A percentile compares a stretch with the other conserved stretches of the same genome.
Conservation (phyloP, 1,140 invertebrate genomes). For the Drosophila punjabiensis region DNA sequence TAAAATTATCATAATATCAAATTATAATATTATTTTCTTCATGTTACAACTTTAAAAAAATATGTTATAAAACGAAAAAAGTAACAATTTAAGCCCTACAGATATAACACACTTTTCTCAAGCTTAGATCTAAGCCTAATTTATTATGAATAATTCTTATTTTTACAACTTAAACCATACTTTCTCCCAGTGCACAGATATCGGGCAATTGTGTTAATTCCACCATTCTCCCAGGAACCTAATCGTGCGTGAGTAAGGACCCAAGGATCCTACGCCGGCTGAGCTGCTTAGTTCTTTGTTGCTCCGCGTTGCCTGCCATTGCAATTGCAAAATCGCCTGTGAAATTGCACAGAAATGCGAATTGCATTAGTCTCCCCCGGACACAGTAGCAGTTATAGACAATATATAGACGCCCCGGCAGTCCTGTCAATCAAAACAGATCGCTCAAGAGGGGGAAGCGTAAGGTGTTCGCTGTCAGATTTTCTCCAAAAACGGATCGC, state of each 20-base stretch:
- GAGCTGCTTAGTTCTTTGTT: constrained; percentile 73
- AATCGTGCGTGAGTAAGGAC: constrained; percentile 62
- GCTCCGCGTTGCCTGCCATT: constrained; percentile 62
- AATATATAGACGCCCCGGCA: constrained; percentile 58
- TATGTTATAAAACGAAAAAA: too few species aligned
- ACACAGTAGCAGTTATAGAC: constrained; percentile 24
- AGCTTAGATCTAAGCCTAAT: neutral
- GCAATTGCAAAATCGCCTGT: constrained; percentile 74
- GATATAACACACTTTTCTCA: too few species aligned
- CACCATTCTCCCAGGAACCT: constrained; percentile 61
- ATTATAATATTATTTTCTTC: too few species aligned
- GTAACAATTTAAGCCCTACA: too few species aligned
- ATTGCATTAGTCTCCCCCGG: constrained; percentile 62
- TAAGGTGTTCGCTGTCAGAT: constrained; percentile 81
- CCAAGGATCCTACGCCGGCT: constrained; percentile 18
- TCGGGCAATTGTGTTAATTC: constrained; percentile 49
- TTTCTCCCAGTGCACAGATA: constrained; percentile 14
- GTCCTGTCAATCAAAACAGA: constrained; percentile 77
- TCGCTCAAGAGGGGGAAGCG: constrained; percentile 16
- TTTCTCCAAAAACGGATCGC: constrained; percentile 65
- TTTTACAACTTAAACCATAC: neutral
- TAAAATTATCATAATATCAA: too few species aligned
- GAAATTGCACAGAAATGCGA: constrained; percentile 80
- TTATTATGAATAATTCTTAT: neutral
- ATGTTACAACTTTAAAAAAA: too few species aligned